These are phyloP conservation scores for Pseudorectes ferrugineus DNA, from an alignment of 2,113 vertebrate genomes.

Conservation along the genomic window DNA sequence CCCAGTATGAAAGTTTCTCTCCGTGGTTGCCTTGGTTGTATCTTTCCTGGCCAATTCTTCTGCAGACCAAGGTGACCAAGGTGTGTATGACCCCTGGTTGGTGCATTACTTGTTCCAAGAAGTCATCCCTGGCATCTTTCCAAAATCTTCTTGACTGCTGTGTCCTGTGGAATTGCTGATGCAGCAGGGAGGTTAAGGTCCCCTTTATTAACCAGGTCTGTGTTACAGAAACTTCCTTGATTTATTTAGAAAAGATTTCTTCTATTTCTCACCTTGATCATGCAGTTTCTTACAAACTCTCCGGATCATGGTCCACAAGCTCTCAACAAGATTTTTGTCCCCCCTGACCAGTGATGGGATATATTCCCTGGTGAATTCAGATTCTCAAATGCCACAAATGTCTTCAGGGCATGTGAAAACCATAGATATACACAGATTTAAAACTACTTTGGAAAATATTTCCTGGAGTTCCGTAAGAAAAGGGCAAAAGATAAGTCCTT, in stretches of 20 bases:
- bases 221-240: neutral
- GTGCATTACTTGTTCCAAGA: neutral
- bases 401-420: neutral
- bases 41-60: neutral
- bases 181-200: neutral
- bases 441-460: neutral
- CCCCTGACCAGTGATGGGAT: neutral
- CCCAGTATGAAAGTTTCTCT: neutral
- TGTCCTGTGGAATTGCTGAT: neutral
- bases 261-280: neutral
- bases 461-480: neutral
- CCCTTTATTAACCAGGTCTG: neutral
- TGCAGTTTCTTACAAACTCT: neutral
- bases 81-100: neutral
- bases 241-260: neutral
- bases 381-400: neutral
- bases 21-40: neutral
- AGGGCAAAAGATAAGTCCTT: neutral
- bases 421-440: neutral
- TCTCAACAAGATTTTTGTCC: neutral
- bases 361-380: neutral
- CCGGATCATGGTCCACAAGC: accelerated
- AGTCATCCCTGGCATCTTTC: neutral
- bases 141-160: neutral
- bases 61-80: neutral